Conservation (phyloP, 1,140 invertebrate genomes). For the Drosophila sp. region DNA sequence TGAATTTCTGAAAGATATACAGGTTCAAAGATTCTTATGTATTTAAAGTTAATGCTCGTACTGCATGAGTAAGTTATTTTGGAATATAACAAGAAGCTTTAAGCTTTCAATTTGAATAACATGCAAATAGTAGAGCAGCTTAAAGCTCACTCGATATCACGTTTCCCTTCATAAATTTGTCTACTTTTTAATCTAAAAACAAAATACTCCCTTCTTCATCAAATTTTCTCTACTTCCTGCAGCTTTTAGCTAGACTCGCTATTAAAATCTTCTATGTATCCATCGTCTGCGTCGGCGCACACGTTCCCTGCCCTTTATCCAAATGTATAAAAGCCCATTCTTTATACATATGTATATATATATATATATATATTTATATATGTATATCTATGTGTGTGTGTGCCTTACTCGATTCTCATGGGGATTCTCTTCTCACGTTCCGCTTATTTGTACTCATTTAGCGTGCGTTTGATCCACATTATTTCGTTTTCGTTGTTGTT, state of each 20-base stretch:
- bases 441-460: conserved; percentile 56
- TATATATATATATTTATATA: background rate
- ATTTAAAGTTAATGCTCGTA: no score
- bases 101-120: no score
- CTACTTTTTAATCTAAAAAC: no score
- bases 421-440: conserved; percentile 58
- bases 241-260: no score
- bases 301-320: background rate
- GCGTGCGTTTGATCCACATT: conserved; percentile 65
- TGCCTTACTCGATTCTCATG: conserved; percentile 57
- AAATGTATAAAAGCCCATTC: conserved; percentile 2
- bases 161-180: no score
- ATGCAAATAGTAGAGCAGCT: no score
- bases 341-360: background rate
- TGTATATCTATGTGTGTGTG: conserved; percentile 32
- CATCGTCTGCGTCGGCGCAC: conserved; percentile 23
- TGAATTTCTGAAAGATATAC: no score
- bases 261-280: conserved; percentile 9
- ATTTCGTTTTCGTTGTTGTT: conserved; percentile 59
- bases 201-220: background rate
- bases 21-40: no score
- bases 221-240: no score
- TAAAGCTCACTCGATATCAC: no score
- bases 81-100: no score
- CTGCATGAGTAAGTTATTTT: no score